Evolutionary conservation across 2,113 vertebrate species (phyloP), one percentile per base, ranked within the genome.

Genomic region (Thalassoma bifasciatum): DNA sequence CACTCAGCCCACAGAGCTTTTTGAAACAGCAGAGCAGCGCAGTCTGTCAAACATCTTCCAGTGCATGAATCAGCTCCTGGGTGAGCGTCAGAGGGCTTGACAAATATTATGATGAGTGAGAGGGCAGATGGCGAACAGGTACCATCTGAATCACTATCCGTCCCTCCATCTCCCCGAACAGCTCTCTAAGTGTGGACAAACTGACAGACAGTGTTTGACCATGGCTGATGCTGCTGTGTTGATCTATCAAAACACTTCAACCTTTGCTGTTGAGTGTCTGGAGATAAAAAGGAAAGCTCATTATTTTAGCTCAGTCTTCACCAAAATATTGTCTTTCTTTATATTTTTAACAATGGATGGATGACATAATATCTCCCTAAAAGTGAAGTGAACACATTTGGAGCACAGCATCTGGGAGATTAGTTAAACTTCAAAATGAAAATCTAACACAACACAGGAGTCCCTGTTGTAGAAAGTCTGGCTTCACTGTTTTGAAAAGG

Each of bases 1-100:
- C 68, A 62, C 37, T 73, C 52, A 53, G 46, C 38, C 23, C 37
- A 46, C 21, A 0, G 0, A 24, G 44, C 1, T 5, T 19, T n/a
- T 64, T 6, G 36, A 46, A n/a, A 21, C 14, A 50, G 16, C 52
- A 5, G 26, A 50, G 22, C 40, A 38, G 62, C 16, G 14, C 52
- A 60, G 68, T n/a, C 50, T 53, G 57, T 66, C 62, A 72, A 12
- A 64, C 2, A 7, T 68, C 58, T 26, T 67, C 50, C 10, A 14
- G 26, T 26, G 13, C n/a, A 21, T 57, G 50, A 58, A 67, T 72
- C 57, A 51, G 36, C 50, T 38, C 9, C 26, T 24, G 42, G 17
- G 22, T 13, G 30, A 72, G 3, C 52, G 64, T 63, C 44, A 58
- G 52, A 72, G 37, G 34, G 21, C 6, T 24, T 50, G 16, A 47